A percentile compares a stretch with the other conserved stretches of the same genome.
Conservation (phyloP, 2,888 invertebrate genomes). For the Conops quadrifasciatus region DNA sequence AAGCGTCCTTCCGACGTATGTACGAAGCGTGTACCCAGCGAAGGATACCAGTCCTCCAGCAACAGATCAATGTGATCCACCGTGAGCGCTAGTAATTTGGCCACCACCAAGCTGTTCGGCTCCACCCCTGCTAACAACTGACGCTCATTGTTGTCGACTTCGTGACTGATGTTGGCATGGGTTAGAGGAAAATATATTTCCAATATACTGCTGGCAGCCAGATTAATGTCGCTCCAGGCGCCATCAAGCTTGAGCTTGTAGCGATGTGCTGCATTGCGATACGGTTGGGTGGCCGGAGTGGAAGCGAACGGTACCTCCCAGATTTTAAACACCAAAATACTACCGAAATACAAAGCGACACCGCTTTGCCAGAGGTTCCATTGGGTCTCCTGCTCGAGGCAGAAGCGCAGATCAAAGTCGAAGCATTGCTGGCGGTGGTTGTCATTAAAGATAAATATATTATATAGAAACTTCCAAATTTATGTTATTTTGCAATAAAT, state of each 20-base stretch:
- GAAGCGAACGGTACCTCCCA: conserved; percentile 76
- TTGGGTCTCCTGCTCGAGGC: conserved; percentile 69
- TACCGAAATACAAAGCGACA: conserved; percentile 83
- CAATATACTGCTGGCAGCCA: conserved; percentile 80
- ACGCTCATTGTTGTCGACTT: conserved; percentile 67
- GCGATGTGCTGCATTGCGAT: conserved; percentile 67
- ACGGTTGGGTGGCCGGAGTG: conserved; percentile 67
- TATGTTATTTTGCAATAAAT: neutral
- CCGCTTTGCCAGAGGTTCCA: conserved; percentile 97
- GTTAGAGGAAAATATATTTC: conserved; percentile 83
- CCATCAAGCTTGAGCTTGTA: conserved; percentile 84
- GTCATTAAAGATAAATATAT: neutral
- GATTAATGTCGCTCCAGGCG: conserved; percentile 84
- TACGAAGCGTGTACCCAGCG: conserved; percentile 94
- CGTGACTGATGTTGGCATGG: conserved; percentile 66
- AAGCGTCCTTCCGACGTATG: conserved; percentile 97
- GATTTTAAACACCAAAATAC: conserved; percentile 81
- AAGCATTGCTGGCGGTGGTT: conserved; percentile 50
- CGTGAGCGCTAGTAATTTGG: conserved; percentile 84
- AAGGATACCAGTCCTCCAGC: conserved; percentile 98
- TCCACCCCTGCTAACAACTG: conserved; percentile 67
- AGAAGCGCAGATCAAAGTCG: conserved; percentile 59
- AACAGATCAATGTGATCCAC: conserved; percentile 96
- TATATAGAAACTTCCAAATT: neutral
- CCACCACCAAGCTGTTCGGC: conserved; percentile 80